Evolutionary conservation across 2,113 vertebrate species (phyloP).

Genomic region (Pseudorectes ferrugineus): DNA sequence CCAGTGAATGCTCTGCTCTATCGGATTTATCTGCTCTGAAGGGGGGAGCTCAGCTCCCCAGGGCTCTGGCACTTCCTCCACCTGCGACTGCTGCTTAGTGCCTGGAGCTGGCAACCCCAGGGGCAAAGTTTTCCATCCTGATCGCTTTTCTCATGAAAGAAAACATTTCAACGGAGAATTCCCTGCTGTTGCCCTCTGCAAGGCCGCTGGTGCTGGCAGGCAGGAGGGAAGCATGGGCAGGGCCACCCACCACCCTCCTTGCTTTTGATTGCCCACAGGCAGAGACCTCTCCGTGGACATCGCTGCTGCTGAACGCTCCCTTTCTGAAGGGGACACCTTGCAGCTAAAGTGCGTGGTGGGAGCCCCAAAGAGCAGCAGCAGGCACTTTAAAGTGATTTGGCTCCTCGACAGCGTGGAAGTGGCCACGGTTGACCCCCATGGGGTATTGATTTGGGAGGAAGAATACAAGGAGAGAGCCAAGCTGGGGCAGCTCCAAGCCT

Average conservation of each 20-base stretch:
- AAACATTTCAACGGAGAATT: background rate
- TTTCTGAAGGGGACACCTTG: conserved; percentile 73
- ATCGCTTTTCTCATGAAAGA: background rate
- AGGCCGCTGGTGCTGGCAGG: background rate
- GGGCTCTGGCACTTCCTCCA: background rate
- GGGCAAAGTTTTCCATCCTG: background rate
- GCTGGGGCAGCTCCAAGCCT: conserved; percentile 68
- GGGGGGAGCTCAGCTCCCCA: accelerated
- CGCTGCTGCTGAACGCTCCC: background rate
- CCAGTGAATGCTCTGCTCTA: background rate
- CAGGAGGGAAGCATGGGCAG: background rate
- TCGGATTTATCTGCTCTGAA: accelerated
- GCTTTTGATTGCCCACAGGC: conserved; percentile 47
- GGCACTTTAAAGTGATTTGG: conserved; percentile 76
- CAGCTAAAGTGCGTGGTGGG: conserved; percentile 69
- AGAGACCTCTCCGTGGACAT: conserved; percentile 65
- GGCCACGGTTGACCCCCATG: conserved; percentile 70
- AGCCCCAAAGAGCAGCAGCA: conserved; percentile 11
- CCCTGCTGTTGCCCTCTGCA: background rate
- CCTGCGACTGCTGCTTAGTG: background rate
- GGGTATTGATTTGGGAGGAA: conserved; percentile 56
- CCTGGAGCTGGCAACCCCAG: background rate
- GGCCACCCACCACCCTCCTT: background rate
- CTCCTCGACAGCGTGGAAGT: conserved; percentile 47
- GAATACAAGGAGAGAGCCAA: conserved; percentile 54